Conservation (phyloP, 2,888 invertebrate species). For the Thymelicus sylvestris region DNA sequence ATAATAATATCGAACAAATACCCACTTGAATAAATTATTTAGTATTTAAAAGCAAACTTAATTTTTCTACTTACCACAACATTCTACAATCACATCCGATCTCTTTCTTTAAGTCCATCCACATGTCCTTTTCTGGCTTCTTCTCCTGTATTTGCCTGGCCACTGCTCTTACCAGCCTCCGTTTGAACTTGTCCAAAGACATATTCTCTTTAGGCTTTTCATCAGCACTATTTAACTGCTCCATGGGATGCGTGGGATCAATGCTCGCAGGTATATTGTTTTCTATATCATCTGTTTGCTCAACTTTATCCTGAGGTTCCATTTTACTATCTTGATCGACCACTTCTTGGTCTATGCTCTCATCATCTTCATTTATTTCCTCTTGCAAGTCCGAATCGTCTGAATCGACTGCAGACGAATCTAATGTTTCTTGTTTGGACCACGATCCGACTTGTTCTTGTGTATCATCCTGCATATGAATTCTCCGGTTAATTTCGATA, state of each 20-base stretch:
- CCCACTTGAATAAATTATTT: too few relatives aligned
- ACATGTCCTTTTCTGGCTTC: slow-evolving; percentile 58
- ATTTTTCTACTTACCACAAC: slow-evolving; percentile 61
- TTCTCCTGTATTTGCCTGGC: slow-evolving; percentile 60
- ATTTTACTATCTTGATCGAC: not conserved
- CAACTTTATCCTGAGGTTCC: not conserved
- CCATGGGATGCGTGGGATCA: not conserved
- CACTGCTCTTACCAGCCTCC: slow-evolving; percentile 68
- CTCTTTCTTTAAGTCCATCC: slow-evolving; percentile 60
- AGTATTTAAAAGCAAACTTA: too few relatives aligned
- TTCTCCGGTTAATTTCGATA: not conserved
- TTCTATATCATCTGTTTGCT: not conserved
- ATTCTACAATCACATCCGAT: slow-evolving; percentile 64
- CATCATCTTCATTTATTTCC: not conserved
- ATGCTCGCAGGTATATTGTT: not conserved
- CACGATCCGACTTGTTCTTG: not conserved
- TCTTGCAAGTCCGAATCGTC: not conserved
- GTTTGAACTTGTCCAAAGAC: slow-evolving; percentile 67
- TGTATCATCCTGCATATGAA: not conserved
- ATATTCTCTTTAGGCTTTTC: slow-evolving; percentile 30
- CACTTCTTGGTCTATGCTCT: not conserved
- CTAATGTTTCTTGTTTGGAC: not conserved
- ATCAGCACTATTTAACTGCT: not conserved
- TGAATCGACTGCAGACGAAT: not conserved
- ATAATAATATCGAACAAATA: too few relatives aligned